Evolutionary conservation across 2,888 invertebrate species (phyloP), one percentile per base, ranked within the genome.

Genomic region (Sussaba pulchella): DNA sequence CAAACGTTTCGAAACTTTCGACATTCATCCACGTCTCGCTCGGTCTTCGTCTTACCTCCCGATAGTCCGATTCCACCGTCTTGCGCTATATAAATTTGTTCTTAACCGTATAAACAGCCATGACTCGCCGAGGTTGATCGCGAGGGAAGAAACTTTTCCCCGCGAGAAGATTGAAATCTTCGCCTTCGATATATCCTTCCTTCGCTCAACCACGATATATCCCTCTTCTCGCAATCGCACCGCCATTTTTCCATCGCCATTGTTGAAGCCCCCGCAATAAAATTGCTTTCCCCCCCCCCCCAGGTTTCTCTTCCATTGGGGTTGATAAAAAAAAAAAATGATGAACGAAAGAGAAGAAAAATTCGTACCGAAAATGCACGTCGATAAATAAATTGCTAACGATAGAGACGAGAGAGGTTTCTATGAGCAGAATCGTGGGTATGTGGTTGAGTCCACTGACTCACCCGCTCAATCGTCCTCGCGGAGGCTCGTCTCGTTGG

Each of bases 1-100:
- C 85, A 87, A 85, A 87, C 86, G 85, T 78, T 84, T 83, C 82
- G 84, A 82, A 85, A 87, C 83, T 82, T 86, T 86, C 86, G 69
- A 78, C 83, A 83, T 84, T 82, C 82, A 83, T 84, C 83, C 83
- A 79, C 80, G 81, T 81, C 76, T 69, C 57, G 43, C 39, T 26
- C 45, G 10, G 50, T 39, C 41, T 17, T n/a, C 19, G 39, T 19
- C 43, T 61, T 45, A 5, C 14, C 50, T 50, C 47, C 41, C 41
- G 43, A 57, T 72, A 59, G 66, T 39, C 14, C 52, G 69, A 26
- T 70, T 67, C 66, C 14, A 31, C 2, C 31, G 31, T 31, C 31
- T 31, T 31, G 26, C 26, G 54, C 78, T 78, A 82, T 82, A 84
- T 81, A 82, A 82, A 84, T 82, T 82, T 82, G 61, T 79, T 78